phyloP scores from a whole-genome alignment of 2,113 vertebrate genomes.

The Menura novaehollandiae region DNA sequence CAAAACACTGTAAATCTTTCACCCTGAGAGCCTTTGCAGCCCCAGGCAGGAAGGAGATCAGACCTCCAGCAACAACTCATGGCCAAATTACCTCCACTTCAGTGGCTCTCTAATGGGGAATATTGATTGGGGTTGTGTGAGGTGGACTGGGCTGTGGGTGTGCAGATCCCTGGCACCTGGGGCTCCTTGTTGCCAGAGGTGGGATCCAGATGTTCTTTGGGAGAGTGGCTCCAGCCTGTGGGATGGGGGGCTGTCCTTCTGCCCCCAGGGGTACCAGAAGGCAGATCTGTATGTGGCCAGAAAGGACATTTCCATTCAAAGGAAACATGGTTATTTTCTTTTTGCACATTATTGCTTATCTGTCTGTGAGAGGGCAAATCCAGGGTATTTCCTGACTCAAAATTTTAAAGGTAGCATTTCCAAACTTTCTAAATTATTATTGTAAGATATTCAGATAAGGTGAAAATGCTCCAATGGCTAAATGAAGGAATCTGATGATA shows the following conservation, averaged over 20 bases:
- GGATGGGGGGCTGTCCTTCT: background rate
- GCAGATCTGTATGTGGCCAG: background rate
- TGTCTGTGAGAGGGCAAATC: background rate
- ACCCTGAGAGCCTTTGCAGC: background rate
- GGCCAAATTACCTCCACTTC: background rate
- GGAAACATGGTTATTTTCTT: background rate
- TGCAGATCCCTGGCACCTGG: background rate
- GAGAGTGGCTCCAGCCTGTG: background rate
- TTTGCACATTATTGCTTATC: background rate
- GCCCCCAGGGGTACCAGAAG: accelerated
- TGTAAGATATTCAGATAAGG: background rate
- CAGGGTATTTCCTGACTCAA: background rate
- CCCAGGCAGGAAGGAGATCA: background rate
- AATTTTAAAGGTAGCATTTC: background rate
- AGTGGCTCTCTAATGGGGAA: background rate
- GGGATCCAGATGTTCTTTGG: background rate
- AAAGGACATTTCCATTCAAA: background rate
- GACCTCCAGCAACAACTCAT: background rate
- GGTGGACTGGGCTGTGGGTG: background rate
- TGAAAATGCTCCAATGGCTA: background rate
- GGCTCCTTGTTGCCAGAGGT: background rate
- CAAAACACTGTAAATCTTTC: background rate
- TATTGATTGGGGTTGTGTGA: background rate
- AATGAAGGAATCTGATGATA: background rate
- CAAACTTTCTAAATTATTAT: background rate